Conservation (phyloP, 2,888 invertebrate species). For the Drosophila melanosoma region DNA sequence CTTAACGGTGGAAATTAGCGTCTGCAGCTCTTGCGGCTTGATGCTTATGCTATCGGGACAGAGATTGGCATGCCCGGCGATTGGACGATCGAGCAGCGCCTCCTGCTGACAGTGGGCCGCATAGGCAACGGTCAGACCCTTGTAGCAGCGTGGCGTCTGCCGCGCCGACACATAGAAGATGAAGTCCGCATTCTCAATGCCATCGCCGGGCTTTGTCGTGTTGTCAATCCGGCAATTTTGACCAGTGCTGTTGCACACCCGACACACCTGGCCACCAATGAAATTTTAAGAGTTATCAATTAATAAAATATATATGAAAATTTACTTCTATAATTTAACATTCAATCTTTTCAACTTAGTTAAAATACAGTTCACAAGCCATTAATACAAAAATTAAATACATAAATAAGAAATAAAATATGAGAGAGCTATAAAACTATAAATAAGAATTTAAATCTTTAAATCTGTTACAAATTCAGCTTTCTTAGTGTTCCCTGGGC, state of each 20-base stretch:
- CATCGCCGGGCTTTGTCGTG: constrained; percentile 87
- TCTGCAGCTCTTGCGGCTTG: constrained; percentile 95
- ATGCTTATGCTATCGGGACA: constrained; percentile 98
- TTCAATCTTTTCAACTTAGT: too few species aligned
- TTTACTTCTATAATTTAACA: neutral
- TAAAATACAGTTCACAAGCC: neutral
- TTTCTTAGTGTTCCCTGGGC: neutral
- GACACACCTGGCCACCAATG: constrained; percentile 89
- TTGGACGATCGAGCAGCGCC: constrained; percentile 96
- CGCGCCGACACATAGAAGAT: constrained; percentile 98
- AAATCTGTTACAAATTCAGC: neutral
- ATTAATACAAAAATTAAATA: too few species aligned
- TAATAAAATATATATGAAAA: neutral
- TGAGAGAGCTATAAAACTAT: neutral
- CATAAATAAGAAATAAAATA: too few species aligned
- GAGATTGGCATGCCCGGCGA: constrained; percentile 99
- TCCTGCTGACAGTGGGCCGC: constrained; percentile 99
- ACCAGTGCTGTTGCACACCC: constrained; percentile 94
- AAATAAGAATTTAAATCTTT: neutral
- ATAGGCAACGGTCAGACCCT: constrained; percentile 97
- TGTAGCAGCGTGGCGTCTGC: constrained; percentile 96
- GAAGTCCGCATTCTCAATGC: constrained; percentile 95
- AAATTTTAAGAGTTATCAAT: neutral
- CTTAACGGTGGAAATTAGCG: constrained; percentile 97
- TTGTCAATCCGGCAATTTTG: constrained; percentile 90